phyloP scores from a whole-genome alignment of 1,140 invertebrate genomes.

The Bombus haemorrhoidalis region DNA sequence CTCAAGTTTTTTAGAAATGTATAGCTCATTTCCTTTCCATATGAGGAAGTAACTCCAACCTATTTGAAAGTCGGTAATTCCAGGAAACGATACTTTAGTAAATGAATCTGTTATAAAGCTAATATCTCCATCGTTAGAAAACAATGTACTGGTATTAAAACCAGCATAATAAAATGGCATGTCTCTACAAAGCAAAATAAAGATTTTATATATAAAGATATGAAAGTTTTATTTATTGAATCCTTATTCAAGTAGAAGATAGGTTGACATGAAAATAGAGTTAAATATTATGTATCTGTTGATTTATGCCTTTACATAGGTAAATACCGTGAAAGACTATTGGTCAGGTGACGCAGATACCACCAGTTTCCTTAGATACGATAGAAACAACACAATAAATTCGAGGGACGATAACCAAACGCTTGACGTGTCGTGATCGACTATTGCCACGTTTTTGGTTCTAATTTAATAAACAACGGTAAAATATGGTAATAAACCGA shows the following conservation, averaged over 20 bases:
- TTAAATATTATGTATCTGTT: not conserved
- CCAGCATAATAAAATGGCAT: constrained; percentile 76
- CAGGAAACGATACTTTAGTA: constrained; percentile 61
- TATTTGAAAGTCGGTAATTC: constrained; percentile 74
- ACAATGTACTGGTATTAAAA: constrained; percentile 70
- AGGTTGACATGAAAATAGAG: not conserved
- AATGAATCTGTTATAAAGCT: constrained; percentile 67
- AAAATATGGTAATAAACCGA: constrained; percentile 57
- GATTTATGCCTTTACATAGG: not conserved
- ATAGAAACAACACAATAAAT: constrained; percentile 59
- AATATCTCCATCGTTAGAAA: constrained; percentile 51
- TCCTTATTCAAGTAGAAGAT: not conserved
- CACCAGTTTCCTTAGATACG: constrained; percentile 64
- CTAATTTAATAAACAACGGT: constrained; percentile 35
- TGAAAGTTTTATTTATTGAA: not conserved
- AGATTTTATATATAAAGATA: not conserved
- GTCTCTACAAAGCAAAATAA: constrained; percentile 41
- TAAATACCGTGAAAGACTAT: constrained; percentile 14
- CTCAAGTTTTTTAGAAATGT: constrained; percentile 67
- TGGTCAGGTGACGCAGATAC: constrained; percentile 43
- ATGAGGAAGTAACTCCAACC: constrained; percentile 79
- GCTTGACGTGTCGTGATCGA: constrained; percentile 29
- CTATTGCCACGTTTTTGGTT: constrained; percentile 27
- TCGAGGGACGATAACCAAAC: constrained; percentile 20
- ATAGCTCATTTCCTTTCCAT: constrained; percentile 70